A percentile compares a stretch with the other conserved stretches of the same genome.
Conservation (phyloP, 2,113 vertebrate genomes). For the Taurulus bubalis region DNA sequence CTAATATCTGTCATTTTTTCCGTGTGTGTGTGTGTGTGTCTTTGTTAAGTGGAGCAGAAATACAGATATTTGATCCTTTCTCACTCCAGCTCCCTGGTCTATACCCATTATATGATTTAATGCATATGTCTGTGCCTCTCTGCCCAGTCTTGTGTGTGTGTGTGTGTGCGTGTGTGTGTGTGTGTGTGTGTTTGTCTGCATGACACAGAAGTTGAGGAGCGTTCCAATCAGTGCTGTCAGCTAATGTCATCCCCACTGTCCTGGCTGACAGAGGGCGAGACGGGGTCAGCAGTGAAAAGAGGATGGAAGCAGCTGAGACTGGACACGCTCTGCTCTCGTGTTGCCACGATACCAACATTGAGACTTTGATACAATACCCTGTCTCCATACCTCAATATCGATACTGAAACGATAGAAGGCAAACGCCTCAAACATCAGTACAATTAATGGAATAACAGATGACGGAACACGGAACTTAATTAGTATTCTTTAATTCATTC, state of each 20-base stretch:
- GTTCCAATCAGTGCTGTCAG: slow-evolving; percentile 52
- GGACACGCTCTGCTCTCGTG: slow-evolving; percentile 10
- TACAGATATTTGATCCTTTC: not conserved
- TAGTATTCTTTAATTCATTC: too few relatives aligned
- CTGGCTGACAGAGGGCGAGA: slow-evolving; percentile 36
- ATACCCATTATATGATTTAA: not conserved
- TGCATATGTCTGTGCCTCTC: not conserved
- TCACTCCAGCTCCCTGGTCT: not conserved
- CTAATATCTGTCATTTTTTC: slow-evolving; percentile 20
- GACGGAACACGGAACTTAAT: not conserved
- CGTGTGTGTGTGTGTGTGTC: not conserved
- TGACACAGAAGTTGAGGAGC: slow-evolving; percentile 46
- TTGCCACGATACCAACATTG: not conserved
- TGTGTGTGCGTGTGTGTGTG: slow-evolving; percentile 11
- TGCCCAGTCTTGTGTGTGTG: not conserved
- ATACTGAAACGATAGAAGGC: not conserved
- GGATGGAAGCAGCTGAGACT: slow-evolving; percentile 25
- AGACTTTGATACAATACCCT: not conserved
- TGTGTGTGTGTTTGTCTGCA: slow-evolving; percentile 15
- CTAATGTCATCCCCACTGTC: slow-evolving; percentile 46
- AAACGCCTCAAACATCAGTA: not conserved
- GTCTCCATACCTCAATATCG: not conserved
- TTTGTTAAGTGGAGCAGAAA: slow-evolving; percentile 5
- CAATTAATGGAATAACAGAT: not conserved
- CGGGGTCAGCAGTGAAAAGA: slow-evolving; percentile 30